Evolutionary conservation across 2,113 vertebrate genomes (phyloP), one percentile per base, ranked within the genome.

Genomic region (Oryzias woworae): DNA sequence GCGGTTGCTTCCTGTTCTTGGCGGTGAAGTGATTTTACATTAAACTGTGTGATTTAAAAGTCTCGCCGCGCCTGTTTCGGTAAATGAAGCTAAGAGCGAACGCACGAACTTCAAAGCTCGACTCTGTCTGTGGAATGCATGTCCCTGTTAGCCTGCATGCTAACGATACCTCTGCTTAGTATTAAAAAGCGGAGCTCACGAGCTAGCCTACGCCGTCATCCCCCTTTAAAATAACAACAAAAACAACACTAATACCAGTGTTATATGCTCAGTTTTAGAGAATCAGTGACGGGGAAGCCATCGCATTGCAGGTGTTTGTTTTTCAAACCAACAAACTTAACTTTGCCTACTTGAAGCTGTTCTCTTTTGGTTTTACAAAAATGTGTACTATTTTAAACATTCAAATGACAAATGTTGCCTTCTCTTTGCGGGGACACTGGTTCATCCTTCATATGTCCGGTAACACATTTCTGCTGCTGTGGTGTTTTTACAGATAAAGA

Each of bases 111-210:
- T 87, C 84, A 68, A 73, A 83, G 69, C 72, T 64, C 59, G 71
- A 83, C 80, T 78, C 56, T 69, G 54, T 78, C 66, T 72, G 18
- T n/a, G 78, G 66, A 71, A 80, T 70, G 74, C 44, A 61, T 42
- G 28, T 56, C 76, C 58, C 52, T 15, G 74, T 88, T 87, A 88
- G 88, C 88, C 83, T 67, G 60, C 1, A 86, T 81, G 88, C 86
- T 90, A 90, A 90, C 81, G 48, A 79, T 63, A 80, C 56, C 66
- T 76, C 51, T 81, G 66, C 71, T 77, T 61, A 63, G 41, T 71
- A 41, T 80, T 75, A 79, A 81, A 62, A 63, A 56, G 61, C 72
- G 7, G 46, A 18, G 14, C 47, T 74, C 47, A 62, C 47, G 42
- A 72, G 77, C 75, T 80, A 79, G 76, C 74, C 62, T 4, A 28